Evolutionary conservation across 2,113 vertebrate species (phyloP).

Genomic region (Scatophagus argus): DNA sequence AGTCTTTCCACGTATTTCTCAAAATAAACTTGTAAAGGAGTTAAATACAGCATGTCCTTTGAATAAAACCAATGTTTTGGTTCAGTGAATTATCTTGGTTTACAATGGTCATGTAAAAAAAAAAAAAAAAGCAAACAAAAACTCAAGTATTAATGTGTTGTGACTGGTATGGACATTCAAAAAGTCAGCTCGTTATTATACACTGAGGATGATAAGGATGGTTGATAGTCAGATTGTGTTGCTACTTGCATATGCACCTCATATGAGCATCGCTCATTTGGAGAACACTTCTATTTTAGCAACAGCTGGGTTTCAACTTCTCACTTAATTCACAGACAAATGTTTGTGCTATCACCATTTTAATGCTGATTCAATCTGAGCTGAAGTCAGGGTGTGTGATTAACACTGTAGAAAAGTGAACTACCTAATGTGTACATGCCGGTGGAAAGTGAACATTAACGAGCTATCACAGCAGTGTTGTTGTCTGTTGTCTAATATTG

Average conservation of each 20-base stretch:
- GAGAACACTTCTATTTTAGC: conserved; percentile 45
- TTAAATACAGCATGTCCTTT: neutral
- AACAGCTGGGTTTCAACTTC: conserved; percentile 48
- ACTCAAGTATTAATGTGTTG: conserved; percentile 6
- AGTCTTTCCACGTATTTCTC: conserved; percentile 15
- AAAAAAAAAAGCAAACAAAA: neutral
- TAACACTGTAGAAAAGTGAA: neutral
- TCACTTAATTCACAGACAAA: conserved; percentile 61
- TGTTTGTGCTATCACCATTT: conserved; percentile 33
- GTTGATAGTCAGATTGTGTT: conserved; percentile 24
- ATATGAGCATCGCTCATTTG: conserved; percentile 46
- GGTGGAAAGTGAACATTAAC: neutral
- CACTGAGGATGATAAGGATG: conserved; percentile 18
- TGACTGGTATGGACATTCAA: conserved; percentile 33
- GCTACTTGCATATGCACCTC: conserved; percentile 43
- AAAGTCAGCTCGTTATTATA: conserved; percentile 18
- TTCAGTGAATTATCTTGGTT: neutral
- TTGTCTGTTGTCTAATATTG: neutral
- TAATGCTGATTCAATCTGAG: conserved; percentile 59
- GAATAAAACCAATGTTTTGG: conserved; percentile 8
- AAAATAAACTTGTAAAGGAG: conserved; percentile 29
- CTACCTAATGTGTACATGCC: neutral
- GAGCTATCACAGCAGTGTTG: neutral
- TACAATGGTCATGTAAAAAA: neutral
- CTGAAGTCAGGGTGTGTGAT: conserved; percentile 41